Evolutionary conservation across 2,888 invertebrate genomes (phyloP).

Genomic region (Iphiclides podalirius): DNA sequence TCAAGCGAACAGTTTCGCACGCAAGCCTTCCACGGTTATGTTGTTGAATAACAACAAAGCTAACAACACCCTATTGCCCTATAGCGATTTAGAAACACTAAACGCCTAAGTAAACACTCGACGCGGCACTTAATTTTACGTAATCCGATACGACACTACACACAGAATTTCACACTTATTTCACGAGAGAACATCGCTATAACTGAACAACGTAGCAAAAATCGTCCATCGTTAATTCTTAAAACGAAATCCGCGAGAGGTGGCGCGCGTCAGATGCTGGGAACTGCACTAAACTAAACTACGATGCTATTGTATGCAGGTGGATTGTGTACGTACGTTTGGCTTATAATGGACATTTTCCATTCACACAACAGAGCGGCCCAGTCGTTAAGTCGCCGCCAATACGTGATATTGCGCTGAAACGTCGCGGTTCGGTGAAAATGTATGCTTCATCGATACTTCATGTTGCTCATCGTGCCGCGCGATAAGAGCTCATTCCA

Average conservation of each 20-base stretch:
- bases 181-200: too few relatives aligned
- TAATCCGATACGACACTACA: too few relatives aligned
- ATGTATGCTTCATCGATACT: conserved; percentile 23
- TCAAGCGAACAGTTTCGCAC: conserved; percentile 33
- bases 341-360: conserved; percentile 72
- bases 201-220: too few relatives aligned
- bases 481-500: too few relatives aligned
- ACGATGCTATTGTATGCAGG: conserved; percentile 77
- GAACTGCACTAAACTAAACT: conserved; percentile 67
- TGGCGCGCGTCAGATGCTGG: conserved; percentile 70
- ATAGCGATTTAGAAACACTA: too few relatives aligned
- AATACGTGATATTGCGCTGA: conserved; percentile 36
- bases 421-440: conserved; percentile 24
- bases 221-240: too few relatives aligned
- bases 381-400: conserved; percentile 35
- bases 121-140: too few relatives aligned
- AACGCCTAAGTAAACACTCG: too few relatives aligned
- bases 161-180: too few relatives aligned
- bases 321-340: conserved; percentile 68
- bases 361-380: conserved; percentile 72
- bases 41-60: too few relatives aligned
- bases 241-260: too few relatives aligned
- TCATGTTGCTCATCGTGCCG: conserved; percentile 39
- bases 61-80: too few relatives aligned
- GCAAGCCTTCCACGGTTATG: conserved; percentile 32